Evolutionary conservation across 2,113 vertebrate species (phyloP).

Genomic region (Carassius gibelio): DNA sequence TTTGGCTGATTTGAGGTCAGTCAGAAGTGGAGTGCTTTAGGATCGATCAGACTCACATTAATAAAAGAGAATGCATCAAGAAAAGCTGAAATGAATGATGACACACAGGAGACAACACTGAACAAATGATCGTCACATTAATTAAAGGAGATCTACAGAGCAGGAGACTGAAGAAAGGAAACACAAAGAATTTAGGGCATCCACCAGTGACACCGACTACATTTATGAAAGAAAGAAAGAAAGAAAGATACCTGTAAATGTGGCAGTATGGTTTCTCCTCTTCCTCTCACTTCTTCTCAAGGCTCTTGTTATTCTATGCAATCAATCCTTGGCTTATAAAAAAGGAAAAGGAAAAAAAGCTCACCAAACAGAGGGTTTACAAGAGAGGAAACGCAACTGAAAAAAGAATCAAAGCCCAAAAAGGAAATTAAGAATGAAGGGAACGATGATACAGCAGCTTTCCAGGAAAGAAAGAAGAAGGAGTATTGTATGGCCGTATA

Average conservation of each 20-base stretch:
- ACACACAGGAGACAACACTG: conserved; percentile 18
- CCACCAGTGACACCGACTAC: background rate
- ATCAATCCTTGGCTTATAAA: conserved; percentile 62
- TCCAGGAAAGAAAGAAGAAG: conserved; percentile 69
- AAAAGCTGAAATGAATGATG: conserved; percentile 34
- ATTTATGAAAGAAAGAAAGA: background rate
- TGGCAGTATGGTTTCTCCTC: conserved; percentile 55
- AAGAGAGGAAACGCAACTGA: conserved; percentile 7
- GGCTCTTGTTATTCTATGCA: conserved; percentile 47
- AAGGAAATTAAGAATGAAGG: conserved; percentile 30
- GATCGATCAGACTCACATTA: conserved; percentile 2
- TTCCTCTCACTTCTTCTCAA: conserved; percentile 41
- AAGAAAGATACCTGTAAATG: conserved; percentile 68
- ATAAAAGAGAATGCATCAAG: conserved; percentile 29
- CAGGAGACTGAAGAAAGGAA: background rate
- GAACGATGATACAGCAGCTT: conserved; percentile 61
- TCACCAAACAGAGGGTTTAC: background rate
- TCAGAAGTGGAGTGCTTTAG: conserved; percentile 4
- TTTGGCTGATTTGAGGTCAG: conserved; percentile 28
- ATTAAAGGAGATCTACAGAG: conserved; percentile 20
- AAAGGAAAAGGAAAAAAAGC: background rate
- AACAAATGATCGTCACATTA: conserved; percentile 7
- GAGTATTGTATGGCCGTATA: conserved; percentile 63
- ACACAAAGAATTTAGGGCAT: background rate
- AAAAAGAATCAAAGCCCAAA: conserved; percentile 16